Evolutionary conservation across 1,140 invertebrate species (phyloP), one percentile per base, ranked within the genome.

Genomic region (Teleogryllus occipitalis): DNA sequence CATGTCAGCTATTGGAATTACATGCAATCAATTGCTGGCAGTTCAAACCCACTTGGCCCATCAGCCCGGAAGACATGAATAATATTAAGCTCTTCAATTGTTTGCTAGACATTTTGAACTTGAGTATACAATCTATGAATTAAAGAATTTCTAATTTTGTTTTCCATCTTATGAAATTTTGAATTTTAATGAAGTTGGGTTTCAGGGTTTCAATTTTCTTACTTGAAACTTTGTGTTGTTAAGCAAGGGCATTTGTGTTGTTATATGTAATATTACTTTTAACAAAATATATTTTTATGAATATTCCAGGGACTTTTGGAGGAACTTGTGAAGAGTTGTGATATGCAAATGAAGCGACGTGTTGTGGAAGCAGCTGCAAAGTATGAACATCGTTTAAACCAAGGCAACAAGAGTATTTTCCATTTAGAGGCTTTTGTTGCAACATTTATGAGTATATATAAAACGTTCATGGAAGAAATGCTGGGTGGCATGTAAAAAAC

Each of bases 381-480:
- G 78, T 97, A 94, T 87, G 97, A 99, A 85, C 95, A 98, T 85
- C 90, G 94, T 80, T 92, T 98, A 89, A 92, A 94, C 82, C 88
- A 92, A 75, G 97, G 97, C 18, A 94, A 93, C 80, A 99, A 99
- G 87, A 90, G 93, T n/a, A 98, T 99, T 83, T 98, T 97, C 83
- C 97, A 99, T 86, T 88, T 99, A 65, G 98, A 99, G 88, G 96
- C 97, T 21, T 99, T 99, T 90, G 92, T 98, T 79, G 96, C 96
- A 7, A 94, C 95, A 82, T 98, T 98, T 86, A 99, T 99, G 98
- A 90, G 92, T 39, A 92, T 98, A 82, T 98, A 98, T 86, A 96
- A 95, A 83, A 91, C 92, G 83, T 96, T 94, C 85, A 89, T 96
- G 81, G 92, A 94, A 83, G 91, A 92, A 82, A 90, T 89, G 49